Base-by-base conservation (phyloP, 2,113 vertebrate genomes). In the Sorex araneus region DNA sequence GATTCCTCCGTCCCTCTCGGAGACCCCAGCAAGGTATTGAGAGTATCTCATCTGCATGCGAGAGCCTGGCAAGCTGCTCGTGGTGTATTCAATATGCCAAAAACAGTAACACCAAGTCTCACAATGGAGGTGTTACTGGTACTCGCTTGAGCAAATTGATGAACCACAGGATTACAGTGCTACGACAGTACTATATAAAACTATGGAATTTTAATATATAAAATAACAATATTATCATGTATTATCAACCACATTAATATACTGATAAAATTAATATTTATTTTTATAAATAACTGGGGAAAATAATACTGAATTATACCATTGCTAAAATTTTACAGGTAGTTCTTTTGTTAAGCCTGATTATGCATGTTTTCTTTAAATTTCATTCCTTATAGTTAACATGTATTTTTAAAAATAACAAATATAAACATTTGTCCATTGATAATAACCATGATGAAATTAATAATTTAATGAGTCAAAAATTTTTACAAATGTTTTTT, bases 301-400 rank as follows among this genome's bases (percentile, higher is more conserved):
- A 92, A 93, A 92, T 78, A 32, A 95, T 90, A 96, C 23, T 97
- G 73, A 94, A 90, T 96, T 96, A 85, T 95, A 97, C 83, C 94
- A 96, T 96, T 95, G 96, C 91, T 91, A 96, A 92, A 87, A 95
- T 96, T 77, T 95, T 94, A 88, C 71, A 92, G 94, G 69, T 79
- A 90, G 92, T 92, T 97, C 81, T 94, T 95, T 94, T 94, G 93
- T 36, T 92, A 93, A 96, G 87, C 50, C 89, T 97, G 89, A 97
- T 97, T 96, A 96, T 96, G 64, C 30, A 66, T 90, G 95, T 97
- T 97, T 79, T 93, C 96, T 96, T 94, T 93, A 98, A 95, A 95
- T 40, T 40, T 40, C 89, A 94, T 97, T 95, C 87, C 93, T 82
- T 95, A 8, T 23, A 75, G 77, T 84, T 96, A 97, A 96, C 90